phyloP scores from a whole-genome alignment of 2,113 vertebrate species.

The Pimephales promelas region DNA sequence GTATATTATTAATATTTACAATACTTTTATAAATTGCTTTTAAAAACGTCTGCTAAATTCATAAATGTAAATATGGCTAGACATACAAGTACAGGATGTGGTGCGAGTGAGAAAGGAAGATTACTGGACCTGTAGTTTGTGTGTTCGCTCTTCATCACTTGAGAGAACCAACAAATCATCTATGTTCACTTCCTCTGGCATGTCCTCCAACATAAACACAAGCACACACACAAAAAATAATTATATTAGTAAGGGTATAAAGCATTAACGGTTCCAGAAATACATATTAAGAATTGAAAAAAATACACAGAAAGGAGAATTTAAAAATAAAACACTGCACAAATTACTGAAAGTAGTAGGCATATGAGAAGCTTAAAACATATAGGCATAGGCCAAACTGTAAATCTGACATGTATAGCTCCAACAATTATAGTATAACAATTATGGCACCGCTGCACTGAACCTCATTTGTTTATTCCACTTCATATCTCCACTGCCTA shows the following conservation, averaged over 20 bases:
- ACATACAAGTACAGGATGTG: neutral
- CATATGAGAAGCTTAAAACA: neutral
- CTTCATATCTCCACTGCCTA: neutral
- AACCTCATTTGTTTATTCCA: neutral
- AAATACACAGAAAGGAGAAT: neutral
- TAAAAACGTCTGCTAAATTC: neutral
- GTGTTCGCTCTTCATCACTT: slow-evolving; percentile 74
- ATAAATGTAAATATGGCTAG: neutral
- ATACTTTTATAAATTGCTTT: neutral
- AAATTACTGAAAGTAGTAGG: neutral
- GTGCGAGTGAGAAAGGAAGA: neutral
- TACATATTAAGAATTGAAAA: too few species aligned
- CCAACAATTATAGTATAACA: neutral
- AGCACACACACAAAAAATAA: slow-evolving; percentile 20
- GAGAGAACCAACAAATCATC: slow-evolving; percentile 83
- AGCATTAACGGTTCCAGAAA: neutral
- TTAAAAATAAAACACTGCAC: neutral
- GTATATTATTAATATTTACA: neutral
- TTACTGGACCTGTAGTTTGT: slow-evolving; percentile 76
- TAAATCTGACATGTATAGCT: neutral
- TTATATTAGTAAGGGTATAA: neutral
- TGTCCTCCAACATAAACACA: slow-evolving; percentile 70
- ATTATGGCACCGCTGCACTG: neutral
- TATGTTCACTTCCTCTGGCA: slow-evolving; percentile 88
- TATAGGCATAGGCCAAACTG: neutral